Evolutionary conservation across 2,113 vertebrate genomes (phyloP).

Genomic region (Grammomys dolichurus): DNA sequence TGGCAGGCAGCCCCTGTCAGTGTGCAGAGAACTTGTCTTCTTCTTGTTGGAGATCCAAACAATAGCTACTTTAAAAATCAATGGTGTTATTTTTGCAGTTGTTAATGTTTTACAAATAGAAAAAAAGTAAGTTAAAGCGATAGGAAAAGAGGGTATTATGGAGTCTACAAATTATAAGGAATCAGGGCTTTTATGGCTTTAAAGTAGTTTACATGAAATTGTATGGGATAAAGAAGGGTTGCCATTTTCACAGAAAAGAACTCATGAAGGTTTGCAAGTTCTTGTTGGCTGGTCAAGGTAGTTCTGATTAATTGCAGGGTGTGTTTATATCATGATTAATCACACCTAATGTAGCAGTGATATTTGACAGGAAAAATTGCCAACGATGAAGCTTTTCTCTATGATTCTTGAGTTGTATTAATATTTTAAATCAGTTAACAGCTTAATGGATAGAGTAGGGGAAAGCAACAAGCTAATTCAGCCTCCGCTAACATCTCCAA

Average conservation of each 20-base stretch:
- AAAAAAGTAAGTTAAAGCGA: conserved; percentile 53
- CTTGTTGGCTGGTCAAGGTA: background rate
- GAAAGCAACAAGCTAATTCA: conserved; percentile 61
- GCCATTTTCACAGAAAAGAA: conserved; percentile 8
- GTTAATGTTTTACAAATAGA: conserved; percentile 54
- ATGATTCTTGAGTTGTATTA: conserved; percentile 62
- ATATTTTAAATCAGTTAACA: conserved; percentile 75
- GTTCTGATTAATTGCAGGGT: conserved; percentile 23
- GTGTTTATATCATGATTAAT: conserved; percentile 34
- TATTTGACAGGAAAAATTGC: conserved; percentile 45
- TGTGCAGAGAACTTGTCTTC: background rate
- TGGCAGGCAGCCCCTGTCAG: background rate
- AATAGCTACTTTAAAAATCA: conserved; percentile 33
- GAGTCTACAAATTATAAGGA: conserved; percentile 25
- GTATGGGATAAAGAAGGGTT: background rate
- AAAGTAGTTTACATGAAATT: conserved; percentile 33
- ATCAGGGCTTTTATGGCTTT: conserved; percentile 49
- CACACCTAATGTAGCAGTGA: background rate
- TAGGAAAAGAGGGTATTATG: conserved; percentile 20
- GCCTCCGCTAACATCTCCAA: conserved; percentile 59
- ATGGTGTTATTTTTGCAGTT: background rate
- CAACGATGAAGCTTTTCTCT: conserved; percentile 18
- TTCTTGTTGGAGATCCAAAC: conserved; percentile 15
- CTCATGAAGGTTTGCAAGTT: conserved; percentile 34
- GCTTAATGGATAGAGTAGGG: conserved; percentile 55